These are phyloP conservation scores for Therioaphis trifolii DNA, from an alignment of 2,888 invertebrate genomes.

Conservation along the genomic window DNA sequence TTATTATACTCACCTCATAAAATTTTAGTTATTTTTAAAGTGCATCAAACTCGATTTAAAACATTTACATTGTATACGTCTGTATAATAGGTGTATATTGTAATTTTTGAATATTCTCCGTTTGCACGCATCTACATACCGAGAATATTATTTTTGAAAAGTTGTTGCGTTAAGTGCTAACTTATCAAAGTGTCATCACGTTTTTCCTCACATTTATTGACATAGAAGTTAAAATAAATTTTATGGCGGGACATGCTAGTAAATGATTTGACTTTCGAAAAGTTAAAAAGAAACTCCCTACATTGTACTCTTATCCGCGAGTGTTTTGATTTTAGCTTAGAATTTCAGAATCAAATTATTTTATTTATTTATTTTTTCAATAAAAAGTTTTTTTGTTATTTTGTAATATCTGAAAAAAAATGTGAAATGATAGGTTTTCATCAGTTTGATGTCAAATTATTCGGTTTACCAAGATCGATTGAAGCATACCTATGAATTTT, in stretches of 20 bases:
- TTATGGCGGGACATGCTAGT: background rate
- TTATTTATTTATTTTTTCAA: background rate
- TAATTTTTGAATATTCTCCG: too few relatives aligned
- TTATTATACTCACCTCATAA: too few relatives aligned
- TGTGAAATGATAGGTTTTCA: background rate
- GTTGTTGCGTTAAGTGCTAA: background rate
- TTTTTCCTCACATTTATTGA: background rate
- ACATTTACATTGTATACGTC: too few relatives aligned
- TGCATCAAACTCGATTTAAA: too few relatives aligned
- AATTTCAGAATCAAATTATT: background rate
- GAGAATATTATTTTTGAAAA: background rate
- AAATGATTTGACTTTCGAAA: background rate
- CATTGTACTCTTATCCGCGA: background rate
- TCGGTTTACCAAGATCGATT: background rate
- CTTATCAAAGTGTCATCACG: background rate
- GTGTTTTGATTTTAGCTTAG: background rate
- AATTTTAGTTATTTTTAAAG: too few relatives aligned
- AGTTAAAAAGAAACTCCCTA: background rate
- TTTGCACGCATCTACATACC: too few relatives aligned
- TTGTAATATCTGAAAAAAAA: background rate
- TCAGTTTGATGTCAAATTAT: background rate
- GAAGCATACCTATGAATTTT: background rate
- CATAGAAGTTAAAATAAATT: background rate
- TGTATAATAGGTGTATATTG: too few relatives aligned
- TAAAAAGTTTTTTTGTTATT: background rate